Percentiles rank a stretch among this genome's conserved stretches.
phyloP scores from a whole-genome alignment of 92 coral and sea anemone genomes.

The Phymanthus crucifer region DNA sequence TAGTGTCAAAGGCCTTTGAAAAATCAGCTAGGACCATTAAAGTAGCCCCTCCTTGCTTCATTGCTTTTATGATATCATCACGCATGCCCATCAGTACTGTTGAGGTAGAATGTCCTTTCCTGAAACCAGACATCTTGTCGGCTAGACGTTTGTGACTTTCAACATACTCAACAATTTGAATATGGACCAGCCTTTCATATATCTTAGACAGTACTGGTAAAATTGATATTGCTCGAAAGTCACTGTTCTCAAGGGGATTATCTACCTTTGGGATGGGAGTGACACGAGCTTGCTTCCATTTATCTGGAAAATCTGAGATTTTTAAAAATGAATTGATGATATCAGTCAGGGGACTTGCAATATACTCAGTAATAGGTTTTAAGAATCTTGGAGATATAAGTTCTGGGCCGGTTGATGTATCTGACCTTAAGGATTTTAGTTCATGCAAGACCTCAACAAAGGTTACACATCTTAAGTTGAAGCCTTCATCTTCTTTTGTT shows the following conservation, averaged over 20 bases:
- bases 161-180: conserved; percentile 20
- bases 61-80: conserved; percentile 29
- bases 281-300: conserved; percentile 20
- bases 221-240: conserved; percentile 36
- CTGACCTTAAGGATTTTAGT: conserved; percentile 6
- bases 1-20: conserved; percentile 22
- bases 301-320: neutral
- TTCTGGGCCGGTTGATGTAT: conserved; percentile 41
- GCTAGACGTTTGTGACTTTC: conserved; percentile 21
- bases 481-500: conserved; percentile 2
- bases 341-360: conserved; percentile 28
- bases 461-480: conserved; percentile 14
- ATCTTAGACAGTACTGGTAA: conserved; percentile 45
- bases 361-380: conserved; percentile 23
- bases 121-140: conserved; percentile 34
- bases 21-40: conserved; percentile 17
- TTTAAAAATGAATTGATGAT: conserved; percentile 29
- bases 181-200: conserved; percentile 40
- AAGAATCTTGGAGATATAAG: conserved; percentile 29
- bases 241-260: conserved; percentile 20
- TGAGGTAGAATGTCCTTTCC: conserved; percentile 48
- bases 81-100: conserved; percentile 30
- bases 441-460: conserved; percentile 23
- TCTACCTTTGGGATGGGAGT: conserved; percentile 52
- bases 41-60: conserved; percentile 35